These are phyloP conservation scores for Mobula hypostoma DNA, from an alignment of 2,113 vertebrate genomes.

Conservation along the genomic window DNA sequence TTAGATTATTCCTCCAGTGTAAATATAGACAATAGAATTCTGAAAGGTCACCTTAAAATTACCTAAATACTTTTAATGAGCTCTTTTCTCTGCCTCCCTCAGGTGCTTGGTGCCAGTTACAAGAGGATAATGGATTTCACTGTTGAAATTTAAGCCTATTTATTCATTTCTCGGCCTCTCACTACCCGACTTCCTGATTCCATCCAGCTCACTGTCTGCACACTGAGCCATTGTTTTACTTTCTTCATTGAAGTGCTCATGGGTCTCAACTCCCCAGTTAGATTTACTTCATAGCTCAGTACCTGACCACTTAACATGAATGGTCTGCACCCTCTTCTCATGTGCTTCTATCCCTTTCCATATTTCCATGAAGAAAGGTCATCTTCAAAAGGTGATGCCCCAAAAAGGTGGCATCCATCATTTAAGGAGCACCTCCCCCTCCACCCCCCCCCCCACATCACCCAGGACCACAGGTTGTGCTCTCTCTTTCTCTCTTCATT, in stretches of 20 bases:
- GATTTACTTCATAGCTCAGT: neutral
- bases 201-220: neutral
- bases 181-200: no score
- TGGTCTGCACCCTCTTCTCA: neutral
- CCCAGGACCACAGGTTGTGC: no score
- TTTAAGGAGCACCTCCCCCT: no score
- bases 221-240: neutral
- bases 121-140: neutral
- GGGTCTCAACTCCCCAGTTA: neutral
- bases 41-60: neutral
- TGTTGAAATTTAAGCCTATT: slow-evolving; percentile 12
- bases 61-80: neutral
- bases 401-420: no score
- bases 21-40: neutral
- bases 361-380: neutral
- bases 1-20: neutral
- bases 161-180: neutral
- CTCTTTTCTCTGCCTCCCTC: neutral
- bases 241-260: neutral
- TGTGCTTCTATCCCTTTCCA: neutral
- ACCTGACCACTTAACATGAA: neutral
- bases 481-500: no score
- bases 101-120: neutral
- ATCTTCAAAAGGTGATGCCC: no score
- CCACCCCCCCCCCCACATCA: no score